A percentile compares a stretch with the other conserved stretches of the same genome.
These are phyloP conservation scores for Oedothorax gibbosus DNA, from an alignment of 1,140 invertebrate species.

Conservation along the genomic window DNA sequence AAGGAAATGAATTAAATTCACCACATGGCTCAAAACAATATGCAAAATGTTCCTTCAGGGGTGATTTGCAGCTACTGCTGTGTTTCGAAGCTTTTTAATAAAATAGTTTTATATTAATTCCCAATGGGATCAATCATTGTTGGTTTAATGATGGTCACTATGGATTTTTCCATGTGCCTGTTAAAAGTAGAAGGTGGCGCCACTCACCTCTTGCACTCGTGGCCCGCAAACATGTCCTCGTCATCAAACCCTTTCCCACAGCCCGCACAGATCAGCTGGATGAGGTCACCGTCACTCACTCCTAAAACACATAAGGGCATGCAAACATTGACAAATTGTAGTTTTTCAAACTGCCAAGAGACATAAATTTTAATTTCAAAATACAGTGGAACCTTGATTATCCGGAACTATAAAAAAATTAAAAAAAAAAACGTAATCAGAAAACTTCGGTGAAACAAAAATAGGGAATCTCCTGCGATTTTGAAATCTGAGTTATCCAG, in stretches of 20 bases:
- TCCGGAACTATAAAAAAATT: too few relatives aligned
- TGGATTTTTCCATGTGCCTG: not conserved
- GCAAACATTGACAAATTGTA: not conserved
- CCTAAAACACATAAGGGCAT: not conserved
- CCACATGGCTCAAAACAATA: too few relatives aligned
- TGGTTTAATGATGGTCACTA: not conserved
- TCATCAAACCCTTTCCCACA: conserved; percentile 55
- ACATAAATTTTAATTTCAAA: not conserved
- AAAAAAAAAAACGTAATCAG: too few relatives aligned
- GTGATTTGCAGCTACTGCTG: too few relatives aligned
- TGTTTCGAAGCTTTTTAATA: too few relatives aligned
- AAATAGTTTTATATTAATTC: too few relatives aligned
- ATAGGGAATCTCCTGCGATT: too few relatives aligned
- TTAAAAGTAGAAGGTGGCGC: not conserved
- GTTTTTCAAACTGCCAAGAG: not conserved
- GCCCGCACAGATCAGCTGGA: conserved; percentile 46
- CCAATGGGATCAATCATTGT: not conserved
- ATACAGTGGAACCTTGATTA: not conserved
- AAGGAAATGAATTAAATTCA: too few relatives aligned
- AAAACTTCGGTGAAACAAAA: too few relatives aligned
- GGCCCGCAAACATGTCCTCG: conserved; percentile 55
- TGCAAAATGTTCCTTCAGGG: too few relatives aligned
- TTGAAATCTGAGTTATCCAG: too few relatives aligned
- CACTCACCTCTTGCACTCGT: conserved; percentile 20
- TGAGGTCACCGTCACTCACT: conserved; percentile 40